phyloP scores from a whole-genome alignment of 2,797 vertebrate species.

The Epinephelus coioides region DNA sequence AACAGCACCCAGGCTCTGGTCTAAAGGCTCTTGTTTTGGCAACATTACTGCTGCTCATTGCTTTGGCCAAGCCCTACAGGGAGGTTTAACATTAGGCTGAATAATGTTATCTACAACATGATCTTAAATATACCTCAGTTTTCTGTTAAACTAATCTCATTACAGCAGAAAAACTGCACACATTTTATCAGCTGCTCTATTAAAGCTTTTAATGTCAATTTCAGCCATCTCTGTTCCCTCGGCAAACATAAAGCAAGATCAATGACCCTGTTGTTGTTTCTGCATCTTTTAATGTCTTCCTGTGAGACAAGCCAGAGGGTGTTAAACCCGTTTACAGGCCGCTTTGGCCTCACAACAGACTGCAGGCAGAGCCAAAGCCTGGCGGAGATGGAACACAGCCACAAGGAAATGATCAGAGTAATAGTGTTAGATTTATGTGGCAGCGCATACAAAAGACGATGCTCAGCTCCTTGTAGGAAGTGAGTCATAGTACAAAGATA shows the following conservation, averaged over 20 bases:
- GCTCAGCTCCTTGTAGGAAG: slow-evolving; percentile 29
- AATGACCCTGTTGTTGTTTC: slow-evolving; percentile 46
- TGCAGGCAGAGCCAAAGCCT: slow-evolving; percentile 37
- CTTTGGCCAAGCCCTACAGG: slow-evolving; percentile 2
- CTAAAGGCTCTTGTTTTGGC: slow-evolving; percentile 22
- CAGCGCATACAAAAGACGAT: slow-evolving; percentile 9
- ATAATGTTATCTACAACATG: slow-evolving; percentile 7
- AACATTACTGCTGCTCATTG: neutral
- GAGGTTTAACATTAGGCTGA: slow-evolving; percentile 3
- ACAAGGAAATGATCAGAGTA: slow-evolving; percentile 45
- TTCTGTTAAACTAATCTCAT: slow-evolving; percentile 33
- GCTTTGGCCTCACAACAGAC: slow-evolving; percentile 21
- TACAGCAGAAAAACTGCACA: neutral
- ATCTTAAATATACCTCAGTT: slow-evolving; percentile 15
- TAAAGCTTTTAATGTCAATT: slow-evolving; percentile 14
- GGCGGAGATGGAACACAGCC: slow-evolving; percentile 38
- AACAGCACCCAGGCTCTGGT: neutral
- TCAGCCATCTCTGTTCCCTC: slow-evolving; percentile 26
- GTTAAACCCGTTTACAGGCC: slow-evolving; percentile 33
- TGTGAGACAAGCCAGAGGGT: slow-evolving; percentile 51
- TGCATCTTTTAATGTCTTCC: slow-evolving; percentile 56
- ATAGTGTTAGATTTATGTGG: slow-evolving; percentile 33
- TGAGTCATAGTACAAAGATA: slow-evolving; percentile 18
- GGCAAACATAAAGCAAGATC: slow-evolving; percentile 43
- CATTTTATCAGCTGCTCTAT: slow-evolving; percentile 6